A percentile compares a stretch with the other conserved stretches of the same genome.
Conservation (phyloP, 2,888 invertebrate genomes). For the Oxytorus armatus region DNA sequence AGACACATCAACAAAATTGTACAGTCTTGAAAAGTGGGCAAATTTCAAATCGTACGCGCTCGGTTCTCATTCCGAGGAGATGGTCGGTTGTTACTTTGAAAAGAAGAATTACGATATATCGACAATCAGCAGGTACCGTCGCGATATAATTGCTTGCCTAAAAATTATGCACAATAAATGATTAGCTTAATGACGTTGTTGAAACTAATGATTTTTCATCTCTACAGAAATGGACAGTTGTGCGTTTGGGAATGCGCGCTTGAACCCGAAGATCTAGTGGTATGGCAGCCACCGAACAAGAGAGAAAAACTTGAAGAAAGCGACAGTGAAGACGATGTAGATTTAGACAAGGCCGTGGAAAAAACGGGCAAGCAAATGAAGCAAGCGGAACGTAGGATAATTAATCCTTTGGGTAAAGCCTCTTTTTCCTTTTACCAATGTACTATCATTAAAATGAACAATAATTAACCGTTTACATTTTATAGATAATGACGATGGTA, state of each 20-base stretch:
- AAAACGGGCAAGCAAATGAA: constrained; percentile 84
- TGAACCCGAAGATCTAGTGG: constrained; percentile 89
- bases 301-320: constrained; percentile 76
- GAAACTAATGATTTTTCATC: background rate
- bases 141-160: background rate
- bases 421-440: background rate
- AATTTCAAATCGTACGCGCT: constrained; percentile 92
- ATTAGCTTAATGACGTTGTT: background rate
- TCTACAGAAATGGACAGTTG: constrained; percentile 90
- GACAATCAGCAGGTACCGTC: constrained; percentile 87
- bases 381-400: constrained; percentile 66
- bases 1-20: constrained; percentile 94
- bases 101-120: constrained; percentile 93
- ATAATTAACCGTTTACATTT: background rate
- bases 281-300: constrained; percentile 85
- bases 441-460: background rate
- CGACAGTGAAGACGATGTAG: constrained; percentile 89
- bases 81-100: constrained; percentile 96
- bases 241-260: constrained; percentile 95
- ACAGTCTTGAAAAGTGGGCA: constrained; percentile 89
- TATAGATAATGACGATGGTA: constrained; percentile 78
- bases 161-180: background rate
- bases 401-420: constrained; percentile 35
- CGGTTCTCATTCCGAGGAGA: constrained; percentile 93
- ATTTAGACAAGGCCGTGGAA: constrained; percentile 86